Percentiles rank a stretch among this genome's conserved stretches.
Conservation (phyloP, 2,888 invertebrate genomes). For the Imbricaverruca yamaguchii region DNA sequence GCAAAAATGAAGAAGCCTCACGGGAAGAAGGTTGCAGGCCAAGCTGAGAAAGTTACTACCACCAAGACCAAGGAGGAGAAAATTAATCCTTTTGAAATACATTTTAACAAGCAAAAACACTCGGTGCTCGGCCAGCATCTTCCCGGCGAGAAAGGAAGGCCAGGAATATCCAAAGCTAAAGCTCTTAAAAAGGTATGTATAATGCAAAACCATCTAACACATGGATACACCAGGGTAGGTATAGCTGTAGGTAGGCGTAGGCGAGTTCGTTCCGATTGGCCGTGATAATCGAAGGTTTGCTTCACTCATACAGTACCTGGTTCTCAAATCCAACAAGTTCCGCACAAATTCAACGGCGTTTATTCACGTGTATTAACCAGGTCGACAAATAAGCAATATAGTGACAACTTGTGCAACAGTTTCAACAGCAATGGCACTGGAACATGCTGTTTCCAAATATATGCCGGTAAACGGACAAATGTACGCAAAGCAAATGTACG, state of each 20-base stretch:
- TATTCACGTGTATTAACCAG: too few species aligned
- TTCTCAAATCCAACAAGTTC: too few species aligned
- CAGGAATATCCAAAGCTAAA: constrained; percentile 23
- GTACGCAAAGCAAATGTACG: too few species aligned
- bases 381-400: too few species aligned
- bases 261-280: too few species aligned
- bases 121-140: constrained; percentile 23
- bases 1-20: background rate
- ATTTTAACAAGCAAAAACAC: constrained; percentile 23
- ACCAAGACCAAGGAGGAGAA: background rate
- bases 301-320: too few species aligned
- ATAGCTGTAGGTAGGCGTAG: background rate
- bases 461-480: too few species aligned
- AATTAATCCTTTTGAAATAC: constrained; percentile 23
- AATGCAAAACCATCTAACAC: background rate
- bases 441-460: too few species aligned
- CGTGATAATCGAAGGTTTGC: too few species aligned
- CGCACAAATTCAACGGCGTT: too few species aligned
- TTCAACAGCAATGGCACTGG: too few species aligned
- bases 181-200: constrained; percentile 23
- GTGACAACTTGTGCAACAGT: too few species aligned
- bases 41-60: background rate
- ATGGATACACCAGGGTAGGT: background rate
- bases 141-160: constrained; percentile 22
- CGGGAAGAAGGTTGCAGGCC: background rate